Evolutionary conservation across 1,140 invertebrate species (phyloP).

Genomic region (Stenopsyche tienmushanensis): DNA sequence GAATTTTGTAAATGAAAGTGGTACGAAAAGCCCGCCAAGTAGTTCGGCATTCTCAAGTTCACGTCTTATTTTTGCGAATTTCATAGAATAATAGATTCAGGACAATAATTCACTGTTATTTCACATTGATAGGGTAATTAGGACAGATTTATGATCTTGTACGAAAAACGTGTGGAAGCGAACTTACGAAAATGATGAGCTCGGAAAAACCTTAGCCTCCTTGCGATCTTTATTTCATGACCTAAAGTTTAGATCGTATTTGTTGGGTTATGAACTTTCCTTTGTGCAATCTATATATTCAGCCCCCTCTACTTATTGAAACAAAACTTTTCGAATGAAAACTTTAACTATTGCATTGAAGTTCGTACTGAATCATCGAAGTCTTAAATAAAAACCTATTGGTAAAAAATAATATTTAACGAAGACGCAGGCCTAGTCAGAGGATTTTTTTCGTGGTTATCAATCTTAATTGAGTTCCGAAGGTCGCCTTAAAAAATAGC

Average conservation of each 20-base stretch:
- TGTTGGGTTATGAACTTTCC: constrained; percentile 10
- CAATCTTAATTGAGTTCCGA: too few species aligned
- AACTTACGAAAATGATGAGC: background rate
- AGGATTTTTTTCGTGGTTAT: too few species aligned
- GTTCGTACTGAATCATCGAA: background rate
- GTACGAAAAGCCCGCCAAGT: background rate
- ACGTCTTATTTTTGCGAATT: too few species aligned
- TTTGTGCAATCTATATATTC: constrained; percentile 15
- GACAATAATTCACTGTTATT: background rate
- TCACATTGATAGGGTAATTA: background rate
- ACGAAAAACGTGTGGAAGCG: background rate
- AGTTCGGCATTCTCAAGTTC: too few species aligned
- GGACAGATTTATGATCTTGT: background rate
- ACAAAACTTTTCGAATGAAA: constrained; percentile 31
- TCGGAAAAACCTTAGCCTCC: background rate
- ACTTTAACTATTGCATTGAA: constrained; percentile 24
- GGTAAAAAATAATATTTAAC: background rate
- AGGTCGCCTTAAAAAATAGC: too few species aligned
- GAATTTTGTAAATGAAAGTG: background rate
- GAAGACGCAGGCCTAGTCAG: too few species aligned
- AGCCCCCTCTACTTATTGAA: constrained; percentile 2
- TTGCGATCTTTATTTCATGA: constrained; percentile 8
- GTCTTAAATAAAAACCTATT: background rate
- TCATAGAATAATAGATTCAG: too few species aligned
- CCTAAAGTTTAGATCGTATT: constrained; percentile 12